A percentile compares a stretch with the other conserved stretches of the same genome.
Conservation (phyloP, 2,797 vertebrate genomes). For the Enteromius viviparus region DNA sequence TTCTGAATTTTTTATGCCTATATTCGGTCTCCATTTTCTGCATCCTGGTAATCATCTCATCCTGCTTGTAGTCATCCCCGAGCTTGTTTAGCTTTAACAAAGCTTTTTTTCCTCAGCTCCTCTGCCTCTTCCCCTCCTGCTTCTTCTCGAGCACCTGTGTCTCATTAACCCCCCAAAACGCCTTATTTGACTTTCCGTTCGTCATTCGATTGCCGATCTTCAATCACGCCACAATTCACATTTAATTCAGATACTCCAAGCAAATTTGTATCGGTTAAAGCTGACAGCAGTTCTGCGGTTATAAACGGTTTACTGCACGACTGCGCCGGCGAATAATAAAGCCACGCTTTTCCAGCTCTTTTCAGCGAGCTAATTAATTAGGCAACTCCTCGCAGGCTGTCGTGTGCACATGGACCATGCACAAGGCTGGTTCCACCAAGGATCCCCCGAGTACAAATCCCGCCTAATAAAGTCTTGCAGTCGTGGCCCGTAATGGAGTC, state of each 20-base stretch:
- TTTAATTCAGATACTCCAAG: conserved; percentile 9
- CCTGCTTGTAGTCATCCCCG: not conserved
- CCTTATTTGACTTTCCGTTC: conserved; percentile 45
- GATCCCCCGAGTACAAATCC: conserved; percentile 33
- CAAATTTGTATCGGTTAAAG: conserved; percentile 41
- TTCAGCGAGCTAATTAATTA: conserved; percentile 59
- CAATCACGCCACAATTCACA: conserved; percentile 51
- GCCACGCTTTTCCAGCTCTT: conserved; percentile 38
- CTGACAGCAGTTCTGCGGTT: conserved; percentile 40
- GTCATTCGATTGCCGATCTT: conserved; percentile 28
- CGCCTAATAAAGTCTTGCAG: conserved; percentile 68
- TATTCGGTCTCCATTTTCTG: not conserved
- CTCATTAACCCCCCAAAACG: conserved; percentile 66
- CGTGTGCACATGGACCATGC: conserved; percentile 32
- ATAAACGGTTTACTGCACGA: conserved; percentile 44
- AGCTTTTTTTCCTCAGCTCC: conserved; percentile 17
- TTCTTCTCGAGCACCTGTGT: conserved; percentile 64
- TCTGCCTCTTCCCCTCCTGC: conserved; percentile 41
- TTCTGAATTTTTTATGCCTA: not conserved
- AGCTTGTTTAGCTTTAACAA: conserved; percentile 48
- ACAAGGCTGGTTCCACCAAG: conserved; percentile 38
- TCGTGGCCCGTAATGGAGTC: conserved; percentile 65
- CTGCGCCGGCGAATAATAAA: conserved; percentile 48
- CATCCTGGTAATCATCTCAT: not conserved
- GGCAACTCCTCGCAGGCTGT: conserved; percentile 44